These are phyloP conservation scores for Brachionus koreanus DNA, from an alignment of 1,140 invertebrate genomes.

Conservation along the genomic window DNA sequence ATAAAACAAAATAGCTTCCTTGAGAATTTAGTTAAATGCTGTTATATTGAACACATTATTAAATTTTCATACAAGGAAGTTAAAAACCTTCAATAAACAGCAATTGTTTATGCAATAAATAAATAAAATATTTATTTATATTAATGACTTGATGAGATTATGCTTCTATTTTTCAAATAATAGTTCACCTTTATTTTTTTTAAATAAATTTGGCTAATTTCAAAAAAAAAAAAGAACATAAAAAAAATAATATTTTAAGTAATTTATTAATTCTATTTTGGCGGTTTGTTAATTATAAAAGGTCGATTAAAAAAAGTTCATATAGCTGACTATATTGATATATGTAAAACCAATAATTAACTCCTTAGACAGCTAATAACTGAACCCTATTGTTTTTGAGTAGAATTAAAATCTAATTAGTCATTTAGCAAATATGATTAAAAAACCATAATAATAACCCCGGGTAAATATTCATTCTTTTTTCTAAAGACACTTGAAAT, in stretches of 20 bases:
- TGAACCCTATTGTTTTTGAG: neutral
- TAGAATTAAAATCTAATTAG: neutral
- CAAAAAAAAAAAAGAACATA: too few relatives aligned
- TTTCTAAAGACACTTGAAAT: neutral
- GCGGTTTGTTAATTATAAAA: neutral
- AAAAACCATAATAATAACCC: neutral
- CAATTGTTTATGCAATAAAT: neutral
- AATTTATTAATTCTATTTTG: neutral
- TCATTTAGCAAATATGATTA: neutral
- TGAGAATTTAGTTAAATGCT: constrained; percentile 10
- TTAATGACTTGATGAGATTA: too few relatives aligned
- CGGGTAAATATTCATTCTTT: neutral
- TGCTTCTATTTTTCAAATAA: too few relatives aligned
- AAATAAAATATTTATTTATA: too few relatives aligned
- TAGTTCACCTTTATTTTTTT: too few relatives aligned
- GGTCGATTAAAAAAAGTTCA: neutral
- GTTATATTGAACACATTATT: constrained; percentile 10
- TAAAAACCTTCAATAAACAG: constrained; percentile 6
- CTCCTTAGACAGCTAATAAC: neutral
- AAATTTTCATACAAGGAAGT: neutral
- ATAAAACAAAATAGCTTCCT: neutral
- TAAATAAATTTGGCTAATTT: too few relatives aligned
- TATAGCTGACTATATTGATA: neutral
- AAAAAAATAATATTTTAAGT: too few relatives aligned
- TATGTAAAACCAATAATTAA: neutral